Base-by-base conservation (phyloP, 2,888 invertebrate genomes). In the Petrolisthes manimaculis region DNA sequence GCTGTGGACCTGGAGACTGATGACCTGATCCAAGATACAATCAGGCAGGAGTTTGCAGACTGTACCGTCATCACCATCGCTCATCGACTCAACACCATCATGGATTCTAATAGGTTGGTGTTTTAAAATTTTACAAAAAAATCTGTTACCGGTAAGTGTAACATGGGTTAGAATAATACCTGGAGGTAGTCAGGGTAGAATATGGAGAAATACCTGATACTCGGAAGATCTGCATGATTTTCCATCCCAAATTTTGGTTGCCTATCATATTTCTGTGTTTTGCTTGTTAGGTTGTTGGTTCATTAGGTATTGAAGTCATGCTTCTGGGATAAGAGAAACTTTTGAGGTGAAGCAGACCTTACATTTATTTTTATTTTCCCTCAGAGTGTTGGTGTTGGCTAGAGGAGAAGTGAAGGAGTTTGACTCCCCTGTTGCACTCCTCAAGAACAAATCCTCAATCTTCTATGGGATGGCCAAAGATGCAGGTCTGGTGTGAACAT, bases 1-100 rank as follows among this genome's bases (percentile, higher is more conserved):
- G 97, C 97, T 91, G 96, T 97, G 37, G 97, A 97, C 94, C 94
- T 97, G 91, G 97, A 97, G 94, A 97, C 97, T 0, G 97, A 97
- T 93, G 96, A 97, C 92, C 95, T 97, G 89, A 97, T 97, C 92
- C 96, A 96, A 94, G 95, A 95, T 91, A 92, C 92, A 53, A 86
- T 90, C 54, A 54, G 96, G 51, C 95, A 95, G 54, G 96, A 97
- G 93, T 98, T 98, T 93, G 95, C 94, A 89, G 95, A 96, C 89
- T 97, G 97, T 93, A 98, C 98, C 5, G 96, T 98, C 80, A 94
- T 98, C 24, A 98, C 97, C 0, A 98, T 98, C 93, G 98, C 98
- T 77, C 98, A 98, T 94, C 95, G 98, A 37, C 95, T 98, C 89
- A 97, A 97, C 93, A 98, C 97, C 53, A 97, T 98, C 92, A 95